phyloP scores from a whole-genome alignment of 2,888 invertebrate species.

The Zygothrica quintamaculata region DNA sequence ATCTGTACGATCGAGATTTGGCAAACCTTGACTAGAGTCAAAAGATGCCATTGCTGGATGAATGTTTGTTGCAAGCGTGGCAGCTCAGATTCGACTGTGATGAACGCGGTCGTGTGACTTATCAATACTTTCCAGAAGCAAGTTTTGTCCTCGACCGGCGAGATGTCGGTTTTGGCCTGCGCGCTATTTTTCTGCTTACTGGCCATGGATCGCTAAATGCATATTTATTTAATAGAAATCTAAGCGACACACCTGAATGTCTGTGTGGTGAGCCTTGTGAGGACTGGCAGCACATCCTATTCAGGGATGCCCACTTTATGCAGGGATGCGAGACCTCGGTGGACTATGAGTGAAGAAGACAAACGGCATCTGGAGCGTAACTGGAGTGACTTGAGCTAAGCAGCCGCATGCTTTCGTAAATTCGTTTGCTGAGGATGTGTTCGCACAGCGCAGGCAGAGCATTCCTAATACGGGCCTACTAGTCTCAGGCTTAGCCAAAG shows the following conservation, averaged over 20 bases:
- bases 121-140: conserved; percentile 5
- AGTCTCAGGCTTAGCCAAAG: too few species aligned
- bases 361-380: conserved; percentile 1
- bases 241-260: conserved; percentile 1
- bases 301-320: conserved; percentile 3
- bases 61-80: conserved; percentile 5
- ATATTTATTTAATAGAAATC: not conserved
- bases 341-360: not conserved
- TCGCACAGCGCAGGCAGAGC: not conserved
- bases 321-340: conserved; percentile 6
- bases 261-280: not conserved
- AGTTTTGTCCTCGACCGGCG: conserved; percentile 4
- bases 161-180: conserved; percentile 1
- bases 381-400: not conserved
- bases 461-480: too few species aligned
- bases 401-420: not conserved
- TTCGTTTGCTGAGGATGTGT: not conserved
- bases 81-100: conserved; percentile 4
- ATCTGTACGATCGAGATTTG: conserved; percentile 6
- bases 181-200: conserved; percentile 4
- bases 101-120: conserved; percentile 1
- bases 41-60: conserved; percentile 4
- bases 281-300: conserved; percentile 5
- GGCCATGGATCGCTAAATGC: conserved; percentile 8
- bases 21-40: conserved; percentile 6